phyloP scores from a whole-genome alignment of 2,113 vertebrate species.

The Barbus barbus region DNA sequence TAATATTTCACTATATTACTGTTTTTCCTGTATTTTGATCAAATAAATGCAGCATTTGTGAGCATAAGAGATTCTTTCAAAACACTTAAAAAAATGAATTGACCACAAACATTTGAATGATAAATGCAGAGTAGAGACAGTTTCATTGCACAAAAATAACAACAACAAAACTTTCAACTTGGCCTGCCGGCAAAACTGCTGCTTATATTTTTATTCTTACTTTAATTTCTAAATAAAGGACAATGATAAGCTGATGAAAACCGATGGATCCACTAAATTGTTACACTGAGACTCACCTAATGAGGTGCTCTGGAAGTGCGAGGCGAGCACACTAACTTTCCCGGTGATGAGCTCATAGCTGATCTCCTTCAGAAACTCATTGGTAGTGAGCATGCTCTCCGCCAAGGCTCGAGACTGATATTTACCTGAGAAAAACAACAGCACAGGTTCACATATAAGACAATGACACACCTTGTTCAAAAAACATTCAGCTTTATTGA shows the following conservation, averaged over 20 bases:
- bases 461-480: no score
- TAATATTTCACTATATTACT: no score
- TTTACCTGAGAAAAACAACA: constrained; percentile 78
- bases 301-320: constrained; percentile 95
- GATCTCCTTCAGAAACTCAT: constrained; percentile 98
- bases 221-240: not conserved
- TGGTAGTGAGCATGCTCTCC: constrained; percentile 97
- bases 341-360: constrained; percentile 99
- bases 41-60: no score
- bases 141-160: no score
- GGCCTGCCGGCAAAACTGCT: no score
- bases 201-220: not conserved
- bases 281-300: constrained; percentile 81
- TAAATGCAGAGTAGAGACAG: no score
- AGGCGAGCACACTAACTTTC: constrained; percentile 93
- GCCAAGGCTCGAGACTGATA: constrained; percentile 92
- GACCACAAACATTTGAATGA: no score
- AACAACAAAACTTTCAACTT: no score
- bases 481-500: no score
- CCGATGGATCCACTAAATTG: not conserved
- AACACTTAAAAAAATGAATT: no score
- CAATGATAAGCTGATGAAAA: not conserved
- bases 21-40: no score
- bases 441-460: not conserved
- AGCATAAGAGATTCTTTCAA: no score